Evolutionary conservation across 2,888 invertebrate genomes (phyloP), one percentile per base, ranked within the genome.

Genomic region (Cheilosia pagana): DNA sequence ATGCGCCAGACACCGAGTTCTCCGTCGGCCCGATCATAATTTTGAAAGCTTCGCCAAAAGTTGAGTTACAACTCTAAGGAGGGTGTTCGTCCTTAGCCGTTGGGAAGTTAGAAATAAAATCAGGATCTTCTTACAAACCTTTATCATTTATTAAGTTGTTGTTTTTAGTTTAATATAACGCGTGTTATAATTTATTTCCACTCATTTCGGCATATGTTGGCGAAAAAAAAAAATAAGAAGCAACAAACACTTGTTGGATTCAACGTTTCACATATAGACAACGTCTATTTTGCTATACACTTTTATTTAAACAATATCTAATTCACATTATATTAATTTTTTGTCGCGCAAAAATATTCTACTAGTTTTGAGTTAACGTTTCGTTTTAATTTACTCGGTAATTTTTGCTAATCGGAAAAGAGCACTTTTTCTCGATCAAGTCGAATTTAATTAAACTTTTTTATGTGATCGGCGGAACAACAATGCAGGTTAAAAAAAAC

Each of bases 171-270:
- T 12, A 35, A 3, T 35, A 12, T 4, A 35, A 35, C 19, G 3
- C 8, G 7, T 10, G 19, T 2, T 45, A 7, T 8, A 3, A 43
- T 14, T 2, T 14, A 14, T 43, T 68, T 60, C 19, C 41, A 19
- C 35, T 35, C 19, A 21, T 10, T 52, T n/a, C 1, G 16, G 8
- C 16, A 16, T 45, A 0, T 16, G 7, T 45, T 45, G 8, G 16
- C 19, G 8, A 19, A 16, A n/a, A 43, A n/a, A n/a, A 2, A 45
- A 19, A 16, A 14, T n/a, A 41, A 12, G 39, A 62, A 28, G 19
- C 4, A 21, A n/a, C 23, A 16, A 59, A 60, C 68, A 76, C 68
- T 76, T 76, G 67, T 75, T 67, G 75, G 16, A 67, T 52, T 43
- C 10, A 57, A 50, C 35, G 48, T 71, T 50, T 43, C 43, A 43